phyloP scores from a whole-genome alignment of 2,888 invertebrate genomes.

The Cheilosia pagana region DNA sequence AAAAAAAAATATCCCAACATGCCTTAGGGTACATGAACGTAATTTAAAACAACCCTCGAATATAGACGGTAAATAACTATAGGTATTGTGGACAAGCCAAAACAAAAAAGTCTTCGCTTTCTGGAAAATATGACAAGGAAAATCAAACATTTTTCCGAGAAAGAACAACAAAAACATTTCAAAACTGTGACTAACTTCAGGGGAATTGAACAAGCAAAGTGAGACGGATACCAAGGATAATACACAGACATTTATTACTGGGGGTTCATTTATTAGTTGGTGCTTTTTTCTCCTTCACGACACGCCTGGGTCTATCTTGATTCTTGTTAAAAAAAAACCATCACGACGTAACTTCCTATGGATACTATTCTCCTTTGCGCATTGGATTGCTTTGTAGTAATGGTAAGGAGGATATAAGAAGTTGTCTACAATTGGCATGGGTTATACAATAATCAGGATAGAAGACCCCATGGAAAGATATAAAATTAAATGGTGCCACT shows the following conservation, averaged over 20 bases:
- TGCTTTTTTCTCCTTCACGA: background rate
- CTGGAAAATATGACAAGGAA: slow-evolving; percentile 12
- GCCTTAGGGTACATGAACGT: slow-evolving; percentile 23
- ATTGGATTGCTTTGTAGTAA: slow-evolving; percentile 15
- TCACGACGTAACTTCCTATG: background rate
- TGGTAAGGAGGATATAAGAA: slow-evolving; percentile 10
- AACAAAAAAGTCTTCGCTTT: background rate
- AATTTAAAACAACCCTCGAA: slow-evolving; percentile 51
- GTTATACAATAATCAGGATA: slow-evolving; percentile 41
- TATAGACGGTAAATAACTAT: slow-evolving; percentile 40
- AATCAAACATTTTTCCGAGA: slow-evolving; percentile 49
- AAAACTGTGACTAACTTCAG: slow-evolving; percentile 29
- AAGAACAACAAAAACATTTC: slow-evolving; percentile 12
- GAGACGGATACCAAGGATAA: slow-evolving; percentile 47
- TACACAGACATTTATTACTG: slow-evolving; percentile 57
- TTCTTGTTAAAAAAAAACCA: too few species aligned
- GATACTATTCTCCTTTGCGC: background rate
- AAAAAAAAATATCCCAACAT: too few species aligned
- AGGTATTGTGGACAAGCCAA: background rate
- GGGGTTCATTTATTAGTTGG: slow-evolving; percentile 28
- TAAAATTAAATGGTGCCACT: slow-evolving; percentile 57
- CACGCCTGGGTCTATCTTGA: slow-evolving; percentile 10
- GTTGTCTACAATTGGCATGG: slow-evolving; percentile 42
- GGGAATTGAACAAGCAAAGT: slow-evolving; percentile 47
- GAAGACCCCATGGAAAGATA: slow-evolving; percentile 35